Evolutionary conservation across 92 coral and sea anemone genomes (phyloP).

Genomic region (Anthopleura xanthogrammica): DNA sequence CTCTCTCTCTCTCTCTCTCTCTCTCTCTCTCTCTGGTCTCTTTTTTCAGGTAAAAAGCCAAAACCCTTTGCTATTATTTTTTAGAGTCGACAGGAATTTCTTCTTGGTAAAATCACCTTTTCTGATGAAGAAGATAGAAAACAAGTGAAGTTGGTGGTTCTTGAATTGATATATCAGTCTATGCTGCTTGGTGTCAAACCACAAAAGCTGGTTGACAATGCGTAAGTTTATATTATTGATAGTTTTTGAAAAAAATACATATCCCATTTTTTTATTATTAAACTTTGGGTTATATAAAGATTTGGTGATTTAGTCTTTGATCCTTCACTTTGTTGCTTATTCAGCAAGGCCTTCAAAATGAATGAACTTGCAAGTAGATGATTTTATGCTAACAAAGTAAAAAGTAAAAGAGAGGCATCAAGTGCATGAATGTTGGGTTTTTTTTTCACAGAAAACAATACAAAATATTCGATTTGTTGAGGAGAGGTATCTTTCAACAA

Average conservation of each 20-base stretch:
- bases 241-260: neutral
- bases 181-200: neutral
- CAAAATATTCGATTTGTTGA: slow-evolving; percentile 30
- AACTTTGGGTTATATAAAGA: too few species aligned
- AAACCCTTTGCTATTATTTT: too few species aligned
- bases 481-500: slow-evolving; percentile 46
- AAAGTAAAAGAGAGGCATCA: too few species aligned
- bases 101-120: neutral
- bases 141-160: neutral
- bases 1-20: too few species aligned
- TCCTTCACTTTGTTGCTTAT: too few species aligned
- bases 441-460: slow-evolving; percentile 33
- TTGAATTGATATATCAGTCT: neutral
- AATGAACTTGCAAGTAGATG: too few species aligned
- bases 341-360: too few species aligned
- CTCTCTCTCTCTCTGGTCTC: too few species aligned
- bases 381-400: too few species aligned
- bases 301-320: too few species aligned
- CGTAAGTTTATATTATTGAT: neutral
- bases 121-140: neutral
- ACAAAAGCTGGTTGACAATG: neutral
- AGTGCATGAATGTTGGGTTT: neutral
- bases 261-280: too few species aligned
- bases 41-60: too few species aligned
- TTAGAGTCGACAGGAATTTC: neutral